These are phyloP conservation scores for Drosophila acutilabella DNA, from an alignment of 2,888 invertebrate genomes.

Conservation along the genomic window DNA sequence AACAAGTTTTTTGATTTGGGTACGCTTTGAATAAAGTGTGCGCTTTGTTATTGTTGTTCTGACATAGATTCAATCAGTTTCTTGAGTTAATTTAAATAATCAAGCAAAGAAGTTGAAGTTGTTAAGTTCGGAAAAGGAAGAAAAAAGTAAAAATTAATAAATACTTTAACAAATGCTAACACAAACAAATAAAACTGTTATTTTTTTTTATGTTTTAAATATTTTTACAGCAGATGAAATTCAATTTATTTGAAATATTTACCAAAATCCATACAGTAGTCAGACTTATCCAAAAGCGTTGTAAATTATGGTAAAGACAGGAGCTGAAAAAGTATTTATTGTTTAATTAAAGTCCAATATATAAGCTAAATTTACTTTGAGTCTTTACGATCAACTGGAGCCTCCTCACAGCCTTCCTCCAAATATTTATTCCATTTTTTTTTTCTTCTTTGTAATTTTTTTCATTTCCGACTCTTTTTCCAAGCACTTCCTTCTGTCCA, in stretches of 20 bases:
- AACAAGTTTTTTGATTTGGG: slow-evolving; percentile 23
- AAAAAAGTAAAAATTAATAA: background rate
- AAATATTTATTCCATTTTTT: background rate
- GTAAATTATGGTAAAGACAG: background rate
- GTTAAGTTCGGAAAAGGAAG: background rate
- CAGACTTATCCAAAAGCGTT: too few species aligned
- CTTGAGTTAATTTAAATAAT: slow-evolving; percentile 33
- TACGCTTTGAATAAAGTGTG: slow-evolving; percentile 12
- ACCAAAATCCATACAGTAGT: background rate
- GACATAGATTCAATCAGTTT: slow-evolving; percentile 9
- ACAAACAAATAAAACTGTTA: too few species aligned
- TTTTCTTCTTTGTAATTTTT: background rate
- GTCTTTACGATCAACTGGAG: background rate
- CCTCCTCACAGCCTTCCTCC: background rate
- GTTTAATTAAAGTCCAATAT: background rate
- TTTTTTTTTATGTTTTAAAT: background rate
- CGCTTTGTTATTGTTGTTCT: slow-evolving; percentile 28
- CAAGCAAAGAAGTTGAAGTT: background rate
- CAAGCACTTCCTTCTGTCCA: background rate
- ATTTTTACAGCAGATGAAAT: background rate
- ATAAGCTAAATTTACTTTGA: too few species aligned
- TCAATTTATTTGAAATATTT: background rate
- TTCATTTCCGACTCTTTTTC: background rate
- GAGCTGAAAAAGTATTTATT: background rate
- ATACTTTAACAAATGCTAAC: too few species aligned